Evolutionary conservation across 1,140 invertebrate genomes (phyloP), one percentile per base, ranked within the genome.

Genomic region (Cydia strobilella): DNA sequence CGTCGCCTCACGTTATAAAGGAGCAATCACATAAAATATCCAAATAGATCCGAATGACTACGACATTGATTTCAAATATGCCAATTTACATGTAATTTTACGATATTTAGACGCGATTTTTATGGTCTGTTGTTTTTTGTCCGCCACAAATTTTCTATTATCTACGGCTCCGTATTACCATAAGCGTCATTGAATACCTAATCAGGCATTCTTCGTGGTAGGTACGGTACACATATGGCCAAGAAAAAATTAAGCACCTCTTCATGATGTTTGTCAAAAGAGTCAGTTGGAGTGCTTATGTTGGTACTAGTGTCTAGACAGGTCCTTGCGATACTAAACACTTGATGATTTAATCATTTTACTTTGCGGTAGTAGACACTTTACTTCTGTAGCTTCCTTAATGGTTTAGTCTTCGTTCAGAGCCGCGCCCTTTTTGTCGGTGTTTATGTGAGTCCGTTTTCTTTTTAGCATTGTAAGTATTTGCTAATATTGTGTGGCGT

Each of bases 41-140:
- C 76, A 86, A 87, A 87, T 88, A 86, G 79, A 85, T 72, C 71
- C 59, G 84, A 88, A 86, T 82, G 76, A 82, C 77, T 74, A 71
- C 72, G 77, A 84, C 84, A 86, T 86, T 79, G 85, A 87, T 90
- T 90, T 80, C 89, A 88, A 91, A 89, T 87, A 84, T 84, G 79
- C 76, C 77, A 82, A 90, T 91, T 91, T 86, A 76, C 87, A 88
- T 89, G 72, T 81, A 71, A 85, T 85, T 80, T 79, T 69, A 76
- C 54, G 73, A 72, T 75, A 69, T 74, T 39, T 74, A 39, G 54
- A 59, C 51, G 27, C 48, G 54, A 74, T 51, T 79, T 79, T 82
- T 79, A 82, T 80, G 81, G 79, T 84, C 42, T 81, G 73, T 69
- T 73, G 78, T 81, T 84, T 79, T 59, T 76, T 82, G 54, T 63